Evolutionary conservation across 2,797 vertebrate genomes (phyloP), one percentile per base, ranked within the genome.

Genomic region (Sebastes steindachneri): DNA sequence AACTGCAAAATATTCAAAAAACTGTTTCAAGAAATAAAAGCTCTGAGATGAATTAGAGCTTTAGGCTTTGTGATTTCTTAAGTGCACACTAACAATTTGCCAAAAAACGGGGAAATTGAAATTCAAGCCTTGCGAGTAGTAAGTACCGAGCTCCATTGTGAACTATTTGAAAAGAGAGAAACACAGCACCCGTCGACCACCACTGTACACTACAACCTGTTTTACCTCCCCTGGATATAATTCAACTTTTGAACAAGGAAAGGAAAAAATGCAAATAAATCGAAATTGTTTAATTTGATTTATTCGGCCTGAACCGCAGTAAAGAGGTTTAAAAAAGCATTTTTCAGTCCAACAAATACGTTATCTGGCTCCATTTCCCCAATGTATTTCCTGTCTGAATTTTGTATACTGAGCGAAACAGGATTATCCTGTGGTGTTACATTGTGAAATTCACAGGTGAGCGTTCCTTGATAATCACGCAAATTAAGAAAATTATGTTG

Each of bases 401-500:
- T 60, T 25, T 37, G 51, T 25, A 57, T 21, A 21, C 45, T 3
- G 65, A 57, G 59, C 5, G 31, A 69, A 73, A 63, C 23, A 58
- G 72, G 71, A 70, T 72, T 54, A 68, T 70, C 78, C 59, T 10
- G 33, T 28, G 51, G 79, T 71, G 83, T 77, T 66, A 74, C 60
- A 70, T 51, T 85, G 76, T 25, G 51, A 77, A 67, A 73, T 75
- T 72, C 73, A 75, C 60, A 77, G 28, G 79, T 68, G 72, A 84
- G n/a, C 41, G 62, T 81, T 78, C 68, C 60, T 68, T 8, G 33
- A 82, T 84, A 79, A 86, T 84, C 74, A 67, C 29, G 17, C 23
- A 79, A 76, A 85, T 88, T 77, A 77, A 37, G 63, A 79, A 84
- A 88, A 88, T 81, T 3, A 86, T 60, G 73, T 78, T 53, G 59